Conservation (phyloP, 2,888 invertebrate genomes). For the Oxycera nigricornis region DNA sequence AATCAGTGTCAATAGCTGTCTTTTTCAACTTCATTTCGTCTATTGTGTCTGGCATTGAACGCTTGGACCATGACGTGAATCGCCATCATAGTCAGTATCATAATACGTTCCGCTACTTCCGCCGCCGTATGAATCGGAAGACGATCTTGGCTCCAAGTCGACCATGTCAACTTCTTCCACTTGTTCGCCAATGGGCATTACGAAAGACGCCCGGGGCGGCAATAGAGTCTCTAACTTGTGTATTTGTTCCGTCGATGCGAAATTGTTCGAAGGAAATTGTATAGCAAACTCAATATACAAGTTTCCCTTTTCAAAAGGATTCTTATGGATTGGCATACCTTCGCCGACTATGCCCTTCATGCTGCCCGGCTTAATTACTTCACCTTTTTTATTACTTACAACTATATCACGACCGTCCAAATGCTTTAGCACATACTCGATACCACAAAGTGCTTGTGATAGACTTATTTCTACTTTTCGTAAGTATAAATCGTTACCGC, state of each 20-base stretch:
- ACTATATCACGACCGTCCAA: slow-evolving; percentile 86
- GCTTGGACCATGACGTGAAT: slow-evolving; percentile 63
- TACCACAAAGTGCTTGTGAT: slow-evolving; percentile 91
- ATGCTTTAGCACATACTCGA: slow-evolving; percentile 83
- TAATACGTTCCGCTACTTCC: slow-evolving; percentile 66
- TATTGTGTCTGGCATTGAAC: slow-evolving; percentile 87
- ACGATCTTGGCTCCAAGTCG: slow-evolving; percentile 76
- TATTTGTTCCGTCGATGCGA: slow-evolving; percentile 72
- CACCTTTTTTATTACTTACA: slow-evolving; percentile 78
- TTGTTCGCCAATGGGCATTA: slow-evolving; percentile 78
- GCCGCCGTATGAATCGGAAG: slow-evolving; percentile 75
- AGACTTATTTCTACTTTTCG: slow-evolving; percentile 75
- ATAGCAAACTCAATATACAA: slow-evolving; percentile 87
- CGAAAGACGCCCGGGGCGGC: slow-evolving; percentile 74
- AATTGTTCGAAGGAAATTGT: slow-evolving; percentile 82
- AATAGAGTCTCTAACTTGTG: slow-evolving; percentile 76
- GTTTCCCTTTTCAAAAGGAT: slow-evolving; percentile 86
- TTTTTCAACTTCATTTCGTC: slow-evolving; percentile 50
- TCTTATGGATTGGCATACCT: slow-evolving; percentile 89
- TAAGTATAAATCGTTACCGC: slow-evolving; percentile 76
- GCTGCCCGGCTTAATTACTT: slow-evolving; percentile 83
- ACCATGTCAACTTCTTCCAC: slow-evolving; percentile 86
- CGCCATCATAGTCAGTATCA: slow-evolving; percentile 64
- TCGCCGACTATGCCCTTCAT: slow-evolving; percentile 80
- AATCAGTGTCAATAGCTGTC: slow-evolving; percentile 4